Base-by-base conservation (phyloP, 2,888 invertebrate species). In the Anodontia alba region DNA sequence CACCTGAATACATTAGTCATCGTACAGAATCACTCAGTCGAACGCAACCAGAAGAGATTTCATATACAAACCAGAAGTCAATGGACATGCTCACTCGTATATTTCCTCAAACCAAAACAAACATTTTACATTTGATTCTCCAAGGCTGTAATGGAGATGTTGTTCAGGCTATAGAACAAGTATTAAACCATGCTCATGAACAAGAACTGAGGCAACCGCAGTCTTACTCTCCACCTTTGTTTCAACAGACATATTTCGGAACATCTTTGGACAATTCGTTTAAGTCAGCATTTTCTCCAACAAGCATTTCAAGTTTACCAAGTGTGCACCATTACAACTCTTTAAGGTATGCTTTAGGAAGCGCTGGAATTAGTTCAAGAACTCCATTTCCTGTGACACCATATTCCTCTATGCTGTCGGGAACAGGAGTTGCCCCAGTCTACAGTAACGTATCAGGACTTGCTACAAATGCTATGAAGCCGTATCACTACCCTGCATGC, bases 101-200 rank as follows among this genome's bases (percentile, higher is more conserved):
- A 0, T 99, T 99, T 93, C 98, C 98, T 0, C 96, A 97, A 89
- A 96, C 97, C 89, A 96, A 98, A 89, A 96, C 98, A 67, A 96
- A 96, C 71, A 98, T 98, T 91, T 97, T 99, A 0, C 98, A 98
- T 93, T 96, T 97, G 7, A 96, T 98, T 68, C 95, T 99, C n/a
- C 96, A 97, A 86, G 96, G 97, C 83, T 97, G 97, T 94, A 96
- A 97, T 94, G 98, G 98, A 0, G 98, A 99, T 93, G 97, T 98
- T 0, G 96, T 98, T 0, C 97, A 98, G 88, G 98, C 98, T 0
- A 98, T 99, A 96, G 98, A 99, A 93, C 96, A 97, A 92, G 96
- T 99, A 96, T 90, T 94, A 46, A 92, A 89, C 87, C 91, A 90
- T 76, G 91, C 92, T 78, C 73, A 29, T 1, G 75, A 71, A 17